Percentiles rank a stretch among this genome's conserved stretches.
Evolutionary conservation across 1,140 invertebrate species (phyloP).

Genomic region (Magallana angulata): DNA sequence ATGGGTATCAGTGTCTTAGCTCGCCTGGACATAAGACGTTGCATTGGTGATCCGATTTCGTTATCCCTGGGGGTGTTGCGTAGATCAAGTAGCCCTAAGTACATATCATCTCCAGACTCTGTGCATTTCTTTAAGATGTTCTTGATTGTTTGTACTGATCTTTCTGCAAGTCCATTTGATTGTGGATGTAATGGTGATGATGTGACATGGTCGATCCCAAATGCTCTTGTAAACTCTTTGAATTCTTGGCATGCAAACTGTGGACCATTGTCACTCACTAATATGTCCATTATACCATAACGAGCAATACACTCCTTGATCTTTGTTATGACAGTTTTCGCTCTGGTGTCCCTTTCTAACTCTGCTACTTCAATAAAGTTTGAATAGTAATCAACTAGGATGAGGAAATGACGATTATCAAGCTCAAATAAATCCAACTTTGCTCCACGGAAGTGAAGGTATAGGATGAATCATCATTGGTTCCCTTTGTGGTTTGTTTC

Average conservation of each 20-base stretch:
- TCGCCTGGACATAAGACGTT: constrained; percentile 45
- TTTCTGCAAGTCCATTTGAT: constrained; percentile 36
- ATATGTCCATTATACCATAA: constrained; percentile 52
- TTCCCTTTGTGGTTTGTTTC: constrained; percentile 43
- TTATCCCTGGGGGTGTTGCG: constrained; percentile 51
- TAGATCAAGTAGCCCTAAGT: constrained; percentile 48
- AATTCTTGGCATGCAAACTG: constrained; percentile 65
- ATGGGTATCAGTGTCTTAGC: constrained; percentile 3
- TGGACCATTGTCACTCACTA: constrained; percentile 65
- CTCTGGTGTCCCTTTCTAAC: constrained; percentile 28
- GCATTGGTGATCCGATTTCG: constrained; percentile 44
- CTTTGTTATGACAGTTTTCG: constrained; percentile 10
- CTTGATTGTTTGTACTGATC: constrained; percentile 38
- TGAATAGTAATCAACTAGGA: constrained; percentile 49
- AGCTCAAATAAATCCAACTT: constrained; percentile 42
- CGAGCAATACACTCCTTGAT: constrained; percentile 1
- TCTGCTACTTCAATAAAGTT: constrained; percentile 42
- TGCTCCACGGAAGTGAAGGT: constrained; percentile 45
- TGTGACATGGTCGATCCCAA: constrained; percentile 59
- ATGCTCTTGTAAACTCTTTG: constrained; percentile 55
- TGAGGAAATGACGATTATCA: constrained; percentile 36
- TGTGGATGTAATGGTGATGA: constrained; percentile 39
- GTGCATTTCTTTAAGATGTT: constrained; percentile 17
- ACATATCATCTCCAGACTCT: constrained; percentile 43
- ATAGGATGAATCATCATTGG: constrained; percentile 48